Conservation (phyloP, 2,797 vertebrate species). For the Muscicapa striata region DNA sequence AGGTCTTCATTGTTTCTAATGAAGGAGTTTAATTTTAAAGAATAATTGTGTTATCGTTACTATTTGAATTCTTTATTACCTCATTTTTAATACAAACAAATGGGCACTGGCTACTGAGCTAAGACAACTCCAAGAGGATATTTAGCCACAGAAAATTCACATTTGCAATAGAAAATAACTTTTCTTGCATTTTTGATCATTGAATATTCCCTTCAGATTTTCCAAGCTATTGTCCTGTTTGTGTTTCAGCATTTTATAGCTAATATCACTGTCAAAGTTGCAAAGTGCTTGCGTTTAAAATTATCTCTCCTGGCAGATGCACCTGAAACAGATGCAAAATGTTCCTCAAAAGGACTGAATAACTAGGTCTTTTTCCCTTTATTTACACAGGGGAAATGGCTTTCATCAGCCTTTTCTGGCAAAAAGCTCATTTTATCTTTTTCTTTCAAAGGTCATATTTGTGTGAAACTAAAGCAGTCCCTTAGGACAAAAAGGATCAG, state of each 20-base stretch:
- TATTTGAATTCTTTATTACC: background rate
- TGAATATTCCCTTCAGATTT: background rate
- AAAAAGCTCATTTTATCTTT: slow-evolving; percentile 32
- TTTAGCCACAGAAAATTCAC: background rate
- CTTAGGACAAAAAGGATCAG: background rate
- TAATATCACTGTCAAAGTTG: background rate
- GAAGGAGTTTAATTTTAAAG: background rate
- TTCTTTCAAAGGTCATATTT: background rate
- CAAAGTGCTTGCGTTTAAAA: background rate
- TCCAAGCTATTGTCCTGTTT: background rate
- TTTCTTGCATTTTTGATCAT: background rate
- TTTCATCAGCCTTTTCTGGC: background rate
- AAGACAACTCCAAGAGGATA: background rate
- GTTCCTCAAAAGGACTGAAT: slow-evolving; percentile 6
- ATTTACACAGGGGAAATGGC: background rate
- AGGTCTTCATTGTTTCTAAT: background rate
- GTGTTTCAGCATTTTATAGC: background rate
- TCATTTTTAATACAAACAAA: background rate
- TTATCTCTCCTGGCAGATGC: background rate
- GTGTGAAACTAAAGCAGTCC: slow-evolving; percentile 22
- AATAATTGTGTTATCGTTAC: background rate
- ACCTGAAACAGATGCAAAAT: background rate
- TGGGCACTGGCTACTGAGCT: background rate
- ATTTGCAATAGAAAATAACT: background rate
- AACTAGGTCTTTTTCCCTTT: background rate